phyloP scores from a whole-genome alignment of 2,888 invertebrate genomes.

The Malachius bipustulatus region DNA sequence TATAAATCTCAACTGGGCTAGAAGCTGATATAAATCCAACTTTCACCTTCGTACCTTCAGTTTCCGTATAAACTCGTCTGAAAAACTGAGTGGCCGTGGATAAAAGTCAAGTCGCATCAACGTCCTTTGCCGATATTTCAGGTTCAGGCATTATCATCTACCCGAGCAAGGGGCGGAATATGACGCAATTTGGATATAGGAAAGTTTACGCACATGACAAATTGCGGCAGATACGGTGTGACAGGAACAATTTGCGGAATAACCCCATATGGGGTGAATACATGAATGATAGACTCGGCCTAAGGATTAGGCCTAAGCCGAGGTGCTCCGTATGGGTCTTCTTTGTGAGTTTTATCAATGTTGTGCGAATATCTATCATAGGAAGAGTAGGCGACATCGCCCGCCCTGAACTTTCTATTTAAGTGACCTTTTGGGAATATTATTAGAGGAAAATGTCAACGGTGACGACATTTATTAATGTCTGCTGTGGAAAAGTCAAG shows the following conservation, averaged over 20 bases:
- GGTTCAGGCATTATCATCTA: background rate
- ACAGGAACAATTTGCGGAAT: constrained; percentile 34
- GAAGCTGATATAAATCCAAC: too few species aligned
- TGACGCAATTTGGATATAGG: constrained; percentile 2
- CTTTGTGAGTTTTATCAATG: constrained; percentile 14
- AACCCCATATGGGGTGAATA: constrained; percentile 32
- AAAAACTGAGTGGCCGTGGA: too few species aligned
- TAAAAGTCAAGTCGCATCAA: too few species aligned
- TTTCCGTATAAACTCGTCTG: too few species aligned
- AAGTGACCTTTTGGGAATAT: constrained; percentile 18
- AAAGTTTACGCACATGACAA: constrained; percentile 27
- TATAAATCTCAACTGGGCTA: too few species aligned
- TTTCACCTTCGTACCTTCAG: too few species aligned
- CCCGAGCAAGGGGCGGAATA: constrained; percentile 1
- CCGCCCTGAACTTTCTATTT: constrained; percentile 18
- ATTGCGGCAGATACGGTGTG: constrained; percentile 29
- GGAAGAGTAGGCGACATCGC: background rate
- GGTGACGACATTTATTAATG: constrained; percentile 17
- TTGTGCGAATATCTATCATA: constrained; percentile 15
- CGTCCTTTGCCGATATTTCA: too few species aligned
- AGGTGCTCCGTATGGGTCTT: too few species aligned
- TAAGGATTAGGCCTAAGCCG: constrained; percentile 28
- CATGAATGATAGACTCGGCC: constrained; percentile 33
- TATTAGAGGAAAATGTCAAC: constrained; percentile 17
- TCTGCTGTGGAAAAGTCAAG: too few species aligned